Evolutionary conservation across 2,113 vertebrate genomes (phyloP).

Genomic region (Ovis canadensis): DNA sequence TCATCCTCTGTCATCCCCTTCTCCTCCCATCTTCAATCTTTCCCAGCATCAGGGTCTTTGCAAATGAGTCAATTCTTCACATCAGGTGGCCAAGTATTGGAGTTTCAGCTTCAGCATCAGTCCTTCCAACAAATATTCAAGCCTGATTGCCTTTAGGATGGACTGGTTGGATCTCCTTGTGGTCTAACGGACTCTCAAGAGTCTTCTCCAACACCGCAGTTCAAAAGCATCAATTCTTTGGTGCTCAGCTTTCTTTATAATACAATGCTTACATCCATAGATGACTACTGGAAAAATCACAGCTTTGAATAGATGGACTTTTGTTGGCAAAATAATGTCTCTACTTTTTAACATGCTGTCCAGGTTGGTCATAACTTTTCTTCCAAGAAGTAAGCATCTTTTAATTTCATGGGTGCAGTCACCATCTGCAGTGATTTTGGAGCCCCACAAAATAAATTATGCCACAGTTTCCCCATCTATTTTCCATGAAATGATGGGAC

Average conservation of each 20-base stretch:
- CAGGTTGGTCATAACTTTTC: background rate
- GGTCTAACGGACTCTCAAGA: background rate
- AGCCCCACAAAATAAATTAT: background rate
- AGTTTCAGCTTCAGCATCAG: background rate
- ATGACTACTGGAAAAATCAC: background rate
- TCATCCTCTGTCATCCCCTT: background rate
- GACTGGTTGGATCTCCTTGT: background rate
- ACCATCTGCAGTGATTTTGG: background rate
- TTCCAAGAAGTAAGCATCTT: background rate
- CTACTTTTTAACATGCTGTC: background rate
- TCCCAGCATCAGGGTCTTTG: background rate
- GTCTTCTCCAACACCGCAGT: background rate
- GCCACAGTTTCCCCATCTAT: background rate
- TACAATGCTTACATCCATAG: background rate
- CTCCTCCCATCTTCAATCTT: background rate
- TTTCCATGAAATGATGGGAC: background rate
- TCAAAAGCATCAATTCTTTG: background rate
- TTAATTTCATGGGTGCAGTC: background rate
- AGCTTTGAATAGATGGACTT: background rate
- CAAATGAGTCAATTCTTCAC: background rate
- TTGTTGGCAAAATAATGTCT: background rate
- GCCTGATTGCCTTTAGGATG: background rate
- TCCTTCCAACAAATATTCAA: background rate
- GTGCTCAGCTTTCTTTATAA: background rate
- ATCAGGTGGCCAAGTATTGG: background rate